A percentile compares a stretch with the other conserved stretches of the same genome.
Conservation (phyloP, 1,140 invertebrate genomes). For the Bombus turneri region DNA sequence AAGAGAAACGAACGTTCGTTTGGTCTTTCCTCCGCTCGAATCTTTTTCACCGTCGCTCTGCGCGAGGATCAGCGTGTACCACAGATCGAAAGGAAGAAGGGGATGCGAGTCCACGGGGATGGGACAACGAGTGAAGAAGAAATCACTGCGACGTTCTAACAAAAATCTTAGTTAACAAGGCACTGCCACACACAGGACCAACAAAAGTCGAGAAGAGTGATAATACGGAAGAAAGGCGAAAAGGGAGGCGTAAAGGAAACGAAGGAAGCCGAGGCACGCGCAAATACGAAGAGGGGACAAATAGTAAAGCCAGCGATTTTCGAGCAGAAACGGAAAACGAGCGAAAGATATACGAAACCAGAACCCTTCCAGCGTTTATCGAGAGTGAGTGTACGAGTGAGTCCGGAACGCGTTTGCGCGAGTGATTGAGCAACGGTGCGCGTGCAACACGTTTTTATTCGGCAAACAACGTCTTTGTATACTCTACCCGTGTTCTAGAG, state of each 20-base stretch:
- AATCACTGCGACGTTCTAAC: neutral
- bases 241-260: neutral
- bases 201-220: conserved; percentile 45
- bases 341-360: conserved; percentile 12
- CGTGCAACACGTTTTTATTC: conserved; percentile 72
- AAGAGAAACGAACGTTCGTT: neutral
- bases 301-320: conserved; percentile 27
- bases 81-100: neutral
- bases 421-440: conserved; percentile 32
- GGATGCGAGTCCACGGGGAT: neutral
- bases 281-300: conserved; percentile 38
- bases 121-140: neutral
- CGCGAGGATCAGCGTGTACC: neutral
- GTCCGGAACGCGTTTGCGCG: conserved; percentile 6
- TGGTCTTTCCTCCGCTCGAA: conserved; percentile 14
- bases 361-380: conserved; percentile 53
- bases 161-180: conserved; percentile 63
- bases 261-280: neutral
- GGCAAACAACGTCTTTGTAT: conserved; percentile 76
- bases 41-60: neutral
- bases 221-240: neutral
- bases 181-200: conserved; percentile 80
- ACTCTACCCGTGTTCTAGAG: conserved; percentile 71
- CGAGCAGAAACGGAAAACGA: neutral
- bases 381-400: conserved; percentile 29